Base-by-base conservation (phyloP, 2,888 invertebrate genomes). In the Anoncus sp. region DNA sequence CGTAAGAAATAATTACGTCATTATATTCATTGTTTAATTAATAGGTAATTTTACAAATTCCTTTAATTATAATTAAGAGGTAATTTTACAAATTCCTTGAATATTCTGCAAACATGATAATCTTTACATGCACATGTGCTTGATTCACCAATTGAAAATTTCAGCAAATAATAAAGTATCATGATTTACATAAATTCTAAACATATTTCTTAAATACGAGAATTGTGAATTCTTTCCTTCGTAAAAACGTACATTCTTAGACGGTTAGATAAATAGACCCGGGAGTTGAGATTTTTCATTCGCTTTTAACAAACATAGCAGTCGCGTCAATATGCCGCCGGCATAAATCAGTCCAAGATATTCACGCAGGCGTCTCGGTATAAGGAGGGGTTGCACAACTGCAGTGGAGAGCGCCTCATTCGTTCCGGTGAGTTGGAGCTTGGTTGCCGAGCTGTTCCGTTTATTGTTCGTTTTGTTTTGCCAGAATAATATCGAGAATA, bases 391-490 rank as follows among this genome's bases (percentile, higher is more conserved):
- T 10, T 74, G 60, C 65, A 73, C 57, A 59, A 73, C 65, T 66
- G 73, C 59, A 65, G 35, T 63, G 31, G 49, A 35, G 65, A 69
- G 69, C 57, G n/a, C 55, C 53, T 45, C 55, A 43, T 63, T 43
- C 63, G 72, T 51, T 72, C 72, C 59, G 59, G 65, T 66, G 66
- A 43, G 31, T 73, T 73, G 59, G 16, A 59, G 73, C 49, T 60
- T 20, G 60, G 51, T 67, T 53, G 53, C 51, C 38, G 70, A 57
- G 57, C 65, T 51, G 49, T 65, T 60, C 43, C 60, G 22, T 53
- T 67, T 53, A 67, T 74, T 67, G 66, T 74, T 66, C 74, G 43
- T 67, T 74, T 67, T 67, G 60, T 67, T 67, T 67, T 62, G 74
- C 60, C 67, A 59, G 67, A 74, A 74, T 67, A 74, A 74, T 74